Base-by-base conservation (phyloP, 23 tunicate species). In the Styela clava region DNA sequence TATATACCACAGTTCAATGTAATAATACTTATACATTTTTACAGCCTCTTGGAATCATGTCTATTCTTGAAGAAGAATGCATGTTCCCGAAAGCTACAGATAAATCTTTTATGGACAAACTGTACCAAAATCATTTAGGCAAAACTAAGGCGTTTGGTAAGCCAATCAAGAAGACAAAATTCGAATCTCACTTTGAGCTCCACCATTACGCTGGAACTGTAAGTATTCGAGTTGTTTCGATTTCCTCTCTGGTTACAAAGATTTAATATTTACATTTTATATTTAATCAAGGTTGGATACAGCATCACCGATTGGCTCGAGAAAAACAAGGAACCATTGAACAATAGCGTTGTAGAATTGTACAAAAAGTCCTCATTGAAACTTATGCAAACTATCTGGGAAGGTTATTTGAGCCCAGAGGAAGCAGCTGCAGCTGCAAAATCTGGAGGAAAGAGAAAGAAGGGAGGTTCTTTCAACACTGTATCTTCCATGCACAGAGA, bases 171-270 rank as follows among this genome's bases (percentile, higher is more conserved):
- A 84, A 86, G 67, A 88, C 88, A 24, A 88, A 94, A 83, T 86
- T 83, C 36, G 98, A 86, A 79, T 91, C 98, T 74, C 92, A 94
- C 84, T 94, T 94, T 63, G 91, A 86, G 74, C 83, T 88, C 23
- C 84, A 88, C 83, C 98, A 94, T 74, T 94, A 94, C 68, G 98
- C 98, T 68, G 98, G 98, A 79, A 83, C 91, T 29, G 98, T 92
- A 83, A 79, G 91, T 61, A 21, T 21, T 21, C 77, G 34, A 71
- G 24, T 28, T 26, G n/a, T n/a, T n/a, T n/a, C n/a, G n/a, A n/a
- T n/a, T n/a, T n/a, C n/a, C n/a, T n/a, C n/a, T n/a, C n/a, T n/a
- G n/a, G n/a, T n/a, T n/a, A n/a, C n/a, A n/a, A n/a, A 74, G 16
- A 30, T 23, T 30, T 18, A 18, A 0, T 30, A 74, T 24, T 31